These are phyloP conservation scores for Empis stercorea DNA, from an alignment of 2,888 invertebrate genomes.

Conservation along the genomic window DNA sequence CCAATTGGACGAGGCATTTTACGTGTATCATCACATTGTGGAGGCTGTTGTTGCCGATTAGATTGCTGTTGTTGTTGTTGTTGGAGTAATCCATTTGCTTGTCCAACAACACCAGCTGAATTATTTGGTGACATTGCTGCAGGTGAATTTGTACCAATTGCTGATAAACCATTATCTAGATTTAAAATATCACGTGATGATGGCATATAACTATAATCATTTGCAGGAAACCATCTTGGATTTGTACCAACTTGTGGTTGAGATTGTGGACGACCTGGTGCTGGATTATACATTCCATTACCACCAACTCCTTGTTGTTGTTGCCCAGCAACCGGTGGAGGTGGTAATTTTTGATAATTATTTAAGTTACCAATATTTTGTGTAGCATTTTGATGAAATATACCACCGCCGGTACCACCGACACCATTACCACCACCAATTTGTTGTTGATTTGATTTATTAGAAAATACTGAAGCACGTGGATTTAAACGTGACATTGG, in stretches of 20 bases:
- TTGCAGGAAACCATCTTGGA: conserved; percentile 17
- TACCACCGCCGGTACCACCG: conserved; percentile 12
- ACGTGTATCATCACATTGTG: conserved; percentile 28
- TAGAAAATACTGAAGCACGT: conserved; percentile 63
- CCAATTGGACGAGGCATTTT: conserved; percentile 61
- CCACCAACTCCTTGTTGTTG: not conserved
- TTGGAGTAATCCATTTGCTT: conserved; percentile 14
- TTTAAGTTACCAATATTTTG: conserved; percentile 13
- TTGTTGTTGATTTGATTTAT: conserved; percentile 15
- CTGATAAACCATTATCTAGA: conserved; percentile 27
- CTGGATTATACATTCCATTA: not conserved
- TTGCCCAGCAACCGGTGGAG: conserved; percentile 7
- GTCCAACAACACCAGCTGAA: conserved; percentile 16
- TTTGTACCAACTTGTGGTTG: conserved; percentile 30
- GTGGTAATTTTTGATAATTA: conserved; percentile 15
- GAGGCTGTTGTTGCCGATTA: conserved; percentile 13
- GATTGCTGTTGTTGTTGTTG: conserved; percentile 9
- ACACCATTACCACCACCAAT: conserved; percentile 8
- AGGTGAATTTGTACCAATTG: conserved; percentile 27
- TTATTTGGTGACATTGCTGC: conserved; percentile 37
- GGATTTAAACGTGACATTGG: conserved; percentile 62
- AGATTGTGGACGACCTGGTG: conserved; percentile 24
- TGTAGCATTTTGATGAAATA: conserved; percentile 20
- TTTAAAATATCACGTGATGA: conserved; percentile 29
- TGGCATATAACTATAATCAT: conserved; percentile 24